These are phyloP conservation scores for Sitta carolinensis DNA, from an alignment of 2,797 vertebrate genomes.

Conservation along the genomic window DNA sequence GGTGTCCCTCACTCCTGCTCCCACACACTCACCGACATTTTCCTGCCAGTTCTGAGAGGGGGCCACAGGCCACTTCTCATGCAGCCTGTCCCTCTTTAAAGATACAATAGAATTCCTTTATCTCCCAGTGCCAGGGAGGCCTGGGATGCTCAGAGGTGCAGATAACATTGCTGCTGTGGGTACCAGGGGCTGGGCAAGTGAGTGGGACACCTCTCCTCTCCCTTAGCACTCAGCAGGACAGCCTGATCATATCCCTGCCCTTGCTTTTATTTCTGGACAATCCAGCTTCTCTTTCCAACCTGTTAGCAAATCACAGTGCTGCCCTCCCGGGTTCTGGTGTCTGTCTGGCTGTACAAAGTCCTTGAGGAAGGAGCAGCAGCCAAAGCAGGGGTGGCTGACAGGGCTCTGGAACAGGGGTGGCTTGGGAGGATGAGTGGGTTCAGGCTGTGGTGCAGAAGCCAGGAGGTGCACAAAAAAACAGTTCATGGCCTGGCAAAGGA, in stretches of 20 bases:
- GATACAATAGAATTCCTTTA: not conserved
- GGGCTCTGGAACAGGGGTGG: not conserved
- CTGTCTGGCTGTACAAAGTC: no score
- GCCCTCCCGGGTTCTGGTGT: not conserved
- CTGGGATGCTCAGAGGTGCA: not conserved
- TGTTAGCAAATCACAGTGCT: fast-evolving
- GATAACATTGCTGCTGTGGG: not conserved
- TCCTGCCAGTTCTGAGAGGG: not conserved
- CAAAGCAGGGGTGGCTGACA: fast-evolving
- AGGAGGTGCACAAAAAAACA: not conserved
- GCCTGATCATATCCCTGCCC: not conserved
- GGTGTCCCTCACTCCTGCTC: not conserved
- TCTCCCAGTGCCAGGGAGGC: not conserved
- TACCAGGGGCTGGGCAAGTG: fast-evolving
- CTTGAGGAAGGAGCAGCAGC: not conserved
- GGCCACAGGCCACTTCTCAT: not conserved
- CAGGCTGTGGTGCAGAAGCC: not conserved
- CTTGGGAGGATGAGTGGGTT: not conserved
- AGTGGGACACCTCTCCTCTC: not conserved
- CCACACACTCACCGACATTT: fast-evolving
- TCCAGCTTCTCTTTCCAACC: not conserved
- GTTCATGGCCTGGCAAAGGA: not conserved
- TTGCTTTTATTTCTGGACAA: not conserved
- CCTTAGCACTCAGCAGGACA: not conserved
- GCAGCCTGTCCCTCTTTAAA: not conserved